Base-by-base conservation (phyloP, 2,113 vertebrate genomes). In the Phasianus colchicus region DNA sequence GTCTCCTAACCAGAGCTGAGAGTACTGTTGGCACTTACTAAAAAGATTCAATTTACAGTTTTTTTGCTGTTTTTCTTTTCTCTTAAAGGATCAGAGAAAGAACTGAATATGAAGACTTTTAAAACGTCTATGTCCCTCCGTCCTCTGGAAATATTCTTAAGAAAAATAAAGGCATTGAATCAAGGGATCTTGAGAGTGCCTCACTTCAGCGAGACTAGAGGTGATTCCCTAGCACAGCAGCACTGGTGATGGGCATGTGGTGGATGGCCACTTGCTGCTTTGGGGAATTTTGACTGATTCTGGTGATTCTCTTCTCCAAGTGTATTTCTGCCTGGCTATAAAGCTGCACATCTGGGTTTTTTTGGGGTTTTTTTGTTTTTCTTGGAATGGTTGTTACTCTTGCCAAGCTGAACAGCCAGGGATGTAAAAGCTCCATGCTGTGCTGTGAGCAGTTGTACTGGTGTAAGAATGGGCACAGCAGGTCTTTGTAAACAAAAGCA, bases 121-220 rank as follows among this genome's bases (percentile, higher is more conserved):
- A 47, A 95, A 9, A 55, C 88, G 71, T 86, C 63, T 1, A 2
- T 96, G 81, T 96, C 72, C 84, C 89, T 95, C 93, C 89, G 95
- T 96, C 86, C 90, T 96, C 84, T 95, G 82, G 84, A 93, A 95
- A 63, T 85, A 86, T 90, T 96, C 91, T 91, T 90, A 89, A 80
- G 75, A 91, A 89, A 96, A 96, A 97, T 96, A 97, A 97, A 96
- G 73, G 60, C 64, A 52, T 86, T 91, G 72, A 93, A 63, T 80
- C 30, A 63, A 93, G 69, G 78, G 79, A 74, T 11, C 15, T 82
- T 92, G 65, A 27, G 57, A 79, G 20, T 54, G 19, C 45, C 5
- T 96, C 54, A 7, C 38, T 92, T 48, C 11, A 20, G 40, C 32
- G 16, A 69, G 36, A 75, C 57, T 4, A 34, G 25, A 18, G 45